Base-by-base conservation (phyloP, 2,797 vertebrate species). In the Myoxocephalus aenaeus region DNA sequence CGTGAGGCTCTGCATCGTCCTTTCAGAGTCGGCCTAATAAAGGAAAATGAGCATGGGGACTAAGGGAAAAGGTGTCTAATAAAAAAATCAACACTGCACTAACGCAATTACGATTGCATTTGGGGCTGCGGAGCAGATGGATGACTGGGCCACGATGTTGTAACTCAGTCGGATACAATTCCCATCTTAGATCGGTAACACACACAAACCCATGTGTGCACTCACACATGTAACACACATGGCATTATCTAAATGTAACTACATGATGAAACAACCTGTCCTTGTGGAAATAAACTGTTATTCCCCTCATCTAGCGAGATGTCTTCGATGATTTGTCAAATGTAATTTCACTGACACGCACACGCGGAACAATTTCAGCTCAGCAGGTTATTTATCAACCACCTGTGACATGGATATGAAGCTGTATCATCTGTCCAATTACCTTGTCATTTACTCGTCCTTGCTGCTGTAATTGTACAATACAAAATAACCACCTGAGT, bases 1-100 rank as follows among this genome's bases (percentile, higher is more conserved):
- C 65, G 22, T 59, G 65, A 83, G 63, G 34, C 58, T 83, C 62
- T 57, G 75, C 38, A 81, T 91, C 83, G 87, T 90, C 86, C 85
- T 90, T 79, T 79, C 64, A 82, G 73, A 71, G 77, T 75, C 14
- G 11, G 70, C 87, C 78, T 83, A 92, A 92, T 90, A 89, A 90
- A 86, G 85, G 83, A 85, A 90, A 90, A 92, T 90, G 80, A 92
- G 87, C 76, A 82, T 25, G 72, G 90, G 84, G 89, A 89, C 78
- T 86, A 38, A 68, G 89, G 91, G 91, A 88, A 66, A 80, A 85
- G 78, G 79, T 85, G 83, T 92, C 82, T 82, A 87, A 90, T 91
- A 90, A 90, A 88, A 20, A 87, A 85, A 87, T 81, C 85, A 90
- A 88, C 85, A 90, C 77, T 51, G 76, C 67, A 76, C 87, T 90